phyloP scores from a whole-genome alignment of 2,113 vertebrate genomes.

The Paradoxurus hermaphroditus region DNA sequence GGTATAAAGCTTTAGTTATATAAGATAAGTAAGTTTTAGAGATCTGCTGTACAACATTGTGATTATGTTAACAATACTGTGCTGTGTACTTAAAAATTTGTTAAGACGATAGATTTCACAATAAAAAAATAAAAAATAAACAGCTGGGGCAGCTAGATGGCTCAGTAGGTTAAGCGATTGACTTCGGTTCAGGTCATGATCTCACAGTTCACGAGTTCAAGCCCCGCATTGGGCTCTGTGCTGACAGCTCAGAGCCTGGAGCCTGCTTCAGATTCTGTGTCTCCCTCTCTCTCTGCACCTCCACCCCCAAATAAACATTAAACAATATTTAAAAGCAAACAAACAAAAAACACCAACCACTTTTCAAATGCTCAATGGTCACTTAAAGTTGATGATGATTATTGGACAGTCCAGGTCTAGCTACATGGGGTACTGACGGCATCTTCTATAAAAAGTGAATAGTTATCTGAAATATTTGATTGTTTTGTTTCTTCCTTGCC shows the following conservation, averaged over 20 bases:
- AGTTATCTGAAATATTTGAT: background rate
- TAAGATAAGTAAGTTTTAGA: background rate
- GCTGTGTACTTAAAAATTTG: background rate
- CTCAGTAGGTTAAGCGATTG: too few relatives aligned
- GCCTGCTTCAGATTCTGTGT: too few relatives aligned
- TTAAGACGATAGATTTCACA: background rate
- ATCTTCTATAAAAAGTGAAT: background rate
- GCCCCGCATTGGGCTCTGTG: too few relatives aligned
- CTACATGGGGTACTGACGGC: too few relatives aligned
- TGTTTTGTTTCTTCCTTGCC: background rate
- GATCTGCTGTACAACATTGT: background rate
- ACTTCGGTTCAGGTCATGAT: too few relatives aligned
- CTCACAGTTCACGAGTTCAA: too few relatives aligned
- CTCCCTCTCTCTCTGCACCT: too few relatives aligned
- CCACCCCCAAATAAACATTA: too few relatives aligned
- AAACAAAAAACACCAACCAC: background rate
- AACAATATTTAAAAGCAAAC: too few relatives aligned
- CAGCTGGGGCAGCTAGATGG: too few relatives aligned
- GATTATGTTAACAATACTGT: background rate
- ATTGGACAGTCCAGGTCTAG: background rate
- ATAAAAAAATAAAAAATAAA: background rate
- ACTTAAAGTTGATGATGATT: background rate
- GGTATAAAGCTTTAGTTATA: background rate
- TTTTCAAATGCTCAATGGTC: background rate
- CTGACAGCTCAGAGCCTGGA: too few relatives aligned